phyloP scores from a whole-genome alignment of 2,888 invertebrate genomes.

The Nephrotoma flavescens region DNA sequence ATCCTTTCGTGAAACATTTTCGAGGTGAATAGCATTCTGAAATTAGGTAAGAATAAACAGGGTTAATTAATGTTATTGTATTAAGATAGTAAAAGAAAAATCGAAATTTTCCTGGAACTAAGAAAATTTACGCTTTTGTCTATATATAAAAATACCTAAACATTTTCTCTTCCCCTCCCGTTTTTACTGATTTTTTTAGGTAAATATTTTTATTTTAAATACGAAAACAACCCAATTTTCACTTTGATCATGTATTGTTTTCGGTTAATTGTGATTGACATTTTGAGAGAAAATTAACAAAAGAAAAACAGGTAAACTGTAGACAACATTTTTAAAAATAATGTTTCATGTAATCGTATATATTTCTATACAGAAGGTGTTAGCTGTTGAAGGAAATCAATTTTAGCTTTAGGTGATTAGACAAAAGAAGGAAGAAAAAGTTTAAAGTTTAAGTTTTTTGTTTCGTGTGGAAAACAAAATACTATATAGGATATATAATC shows the following conservation, averaged over 20 bases:
- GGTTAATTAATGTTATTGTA: not conserved
- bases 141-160: not conserved
- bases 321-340: not conserved
- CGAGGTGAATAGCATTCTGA: conserved; percentile 28
- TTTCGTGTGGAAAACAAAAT: not conserved
- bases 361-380: not conserved
- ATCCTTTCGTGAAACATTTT: conserved; percentile 25
- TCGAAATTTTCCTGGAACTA: not conserved
- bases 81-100: not conserved
- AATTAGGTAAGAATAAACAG: conserved; percentile 2
- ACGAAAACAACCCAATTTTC: not conserved
- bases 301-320: not conserved
- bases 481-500: not conserved
- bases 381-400: not conserved
- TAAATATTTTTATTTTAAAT: not conserved
- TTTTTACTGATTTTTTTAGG: too few relatives aligned
- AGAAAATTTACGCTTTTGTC: not conserved
- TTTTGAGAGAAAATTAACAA: not conserved
- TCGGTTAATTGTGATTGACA: not conserved
- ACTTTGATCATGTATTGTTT: not conserved
- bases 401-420: not conserved
- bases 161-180: not conserved
- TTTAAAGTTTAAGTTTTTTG: not conserved
- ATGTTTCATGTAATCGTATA: not conserved
- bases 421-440: not conserved